Percentiles rank a stretch among this genome's conserved stretches.
Evolutionary conservation across 2,888 invertebrate genomes (phyloP).

Genomic region (Eutolmus rufibarbis): DNA sequence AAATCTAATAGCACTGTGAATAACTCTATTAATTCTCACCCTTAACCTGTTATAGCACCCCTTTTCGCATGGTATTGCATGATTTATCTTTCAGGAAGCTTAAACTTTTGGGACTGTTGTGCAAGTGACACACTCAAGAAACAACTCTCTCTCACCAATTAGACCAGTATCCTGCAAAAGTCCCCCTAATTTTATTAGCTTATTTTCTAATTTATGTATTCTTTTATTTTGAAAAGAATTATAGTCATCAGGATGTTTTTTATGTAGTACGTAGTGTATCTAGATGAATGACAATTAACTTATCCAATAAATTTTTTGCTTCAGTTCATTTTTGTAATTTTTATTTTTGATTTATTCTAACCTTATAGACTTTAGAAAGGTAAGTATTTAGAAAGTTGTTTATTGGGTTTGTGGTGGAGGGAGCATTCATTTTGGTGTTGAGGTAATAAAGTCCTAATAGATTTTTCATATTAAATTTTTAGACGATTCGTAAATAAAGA

Average conservation of each 20-base stretch:
- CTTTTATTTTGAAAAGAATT: constrained; percentile 26
- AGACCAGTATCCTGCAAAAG: background rate
- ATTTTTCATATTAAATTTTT: background rate
- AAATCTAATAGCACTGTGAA: background rate
- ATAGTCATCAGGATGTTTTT: background rate
- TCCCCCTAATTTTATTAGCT: background rate
- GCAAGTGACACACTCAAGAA: constrained; percentile 39
- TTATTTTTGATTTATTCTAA: background rate
- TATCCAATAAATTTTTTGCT: constrained; percentile 11
- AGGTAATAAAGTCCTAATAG: background rate
- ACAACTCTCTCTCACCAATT: background rate
- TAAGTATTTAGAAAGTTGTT: background rate
- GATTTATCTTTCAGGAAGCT: constrained; percentile 47
- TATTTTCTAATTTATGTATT: constrained; percentile 6
- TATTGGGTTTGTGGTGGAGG: background rate
- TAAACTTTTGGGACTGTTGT: constrained; percentile 46
- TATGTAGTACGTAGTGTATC: constrained; percentile 15
- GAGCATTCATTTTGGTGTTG: background rate
- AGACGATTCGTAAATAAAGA: background rate
- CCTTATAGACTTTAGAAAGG: background rate
- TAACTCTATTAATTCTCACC: constrained; percentile 11
- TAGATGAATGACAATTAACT: background rate
- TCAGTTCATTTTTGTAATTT: constrained; percentile 6
- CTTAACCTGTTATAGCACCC: constrained; percentile 8
- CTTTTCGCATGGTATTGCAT: constrained; percentile 44